Percentiles rank a stretch among this genome's conserved stretches.
These are phyloP conservation scores for Tangara arthus DNA, from an alignment of 2,797 vertebrate species.

Conservation along the genomic window DNA sequence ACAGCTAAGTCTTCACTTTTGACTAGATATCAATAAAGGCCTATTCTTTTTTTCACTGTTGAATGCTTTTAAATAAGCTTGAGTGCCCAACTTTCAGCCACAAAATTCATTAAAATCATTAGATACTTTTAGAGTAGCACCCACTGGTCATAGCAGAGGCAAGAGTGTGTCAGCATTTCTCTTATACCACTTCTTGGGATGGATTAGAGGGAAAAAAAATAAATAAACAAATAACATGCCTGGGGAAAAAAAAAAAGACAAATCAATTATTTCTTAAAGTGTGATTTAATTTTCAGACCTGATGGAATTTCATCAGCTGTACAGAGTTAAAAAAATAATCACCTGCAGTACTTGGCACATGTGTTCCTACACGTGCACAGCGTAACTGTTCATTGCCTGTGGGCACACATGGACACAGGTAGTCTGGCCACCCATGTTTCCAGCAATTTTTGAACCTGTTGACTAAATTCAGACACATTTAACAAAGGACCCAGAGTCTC, in stretches of 20 bases:
- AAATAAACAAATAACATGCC: background rate
- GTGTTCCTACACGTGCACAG: background rate
- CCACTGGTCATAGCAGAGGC: background rate
- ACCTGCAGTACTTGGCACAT: background rate
- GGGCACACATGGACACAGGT: background rate
- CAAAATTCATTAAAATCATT: slow-evolving; percentile 57
- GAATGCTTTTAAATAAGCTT: slow-evolving; percentile 67
- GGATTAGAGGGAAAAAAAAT: background rate
- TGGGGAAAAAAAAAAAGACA: background rate
- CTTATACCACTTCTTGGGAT: background rate
- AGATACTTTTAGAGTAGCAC: slow-evolving; percentile 31
- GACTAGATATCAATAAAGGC: slow-evolving; percentile 53
- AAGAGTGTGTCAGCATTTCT: slow-evolving; percentile 16
- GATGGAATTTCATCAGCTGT: background rate
- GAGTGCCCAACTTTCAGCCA: slow-evolving; percentile 28
- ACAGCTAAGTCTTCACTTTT: slow-evolving; percentile 67
- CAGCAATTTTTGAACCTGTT: background rate
- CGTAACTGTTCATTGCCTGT: rapidly evolving
- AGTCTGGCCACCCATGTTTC: background rate
- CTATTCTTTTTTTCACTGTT: slow-evolving; percentile 54
- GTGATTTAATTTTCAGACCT: slow-evolving; percentile 1
- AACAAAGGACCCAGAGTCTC: background rate
- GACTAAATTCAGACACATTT: background rate
- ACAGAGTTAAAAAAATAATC: background rate
- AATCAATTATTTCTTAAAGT: background rate